Evolutionary conservation across 2,797 vertebrate species (phyloP).

Genomic region (Gouania willdenowi): DNA sequence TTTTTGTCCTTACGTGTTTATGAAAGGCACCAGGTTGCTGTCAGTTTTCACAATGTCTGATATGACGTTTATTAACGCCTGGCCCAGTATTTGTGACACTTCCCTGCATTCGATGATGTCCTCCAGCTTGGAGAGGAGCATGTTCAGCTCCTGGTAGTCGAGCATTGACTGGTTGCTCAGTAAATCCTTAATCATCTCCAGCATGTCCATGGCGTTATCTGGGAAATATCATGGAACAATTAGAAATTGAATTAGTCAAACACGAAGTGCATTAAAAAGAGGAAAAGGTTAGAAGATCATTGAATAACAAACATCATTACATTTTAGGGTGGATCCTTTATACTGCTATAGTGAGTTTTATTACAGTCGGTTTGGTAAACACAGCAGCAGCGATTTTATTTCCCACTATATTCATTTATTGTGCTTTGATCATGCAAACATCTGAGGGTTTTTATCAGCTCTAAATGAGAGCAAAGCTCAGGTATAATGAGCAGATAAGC

Average conservation of each 20-base stretch:
- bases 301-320: no score
- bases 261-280: no score
- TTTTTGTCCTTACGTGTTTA: conserved; percentile 74
- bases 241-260: neutral
- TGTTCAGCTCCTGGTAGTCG: conserved; percentile 64
- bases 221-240: neutral
- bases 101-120: conserved; percentile 62
- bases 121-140: conserved; percentile 76
- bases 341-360: no score
- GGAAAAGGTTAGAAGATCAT: no score
- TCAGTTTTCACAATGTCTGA: conserved; percentile 72
- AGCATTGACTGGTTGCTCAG: conserved; percentile 57
- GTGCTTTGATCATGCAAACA: neutral
- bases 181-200: conserved; percentile 76
- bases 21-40: conserved; percentile 67
- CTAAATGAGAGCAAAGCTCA: neutral
- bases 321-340: no score
- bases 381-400: no score
- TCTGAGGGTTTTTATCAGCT: neutral
- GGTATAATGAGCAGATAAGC: no score
- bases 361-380: no score
- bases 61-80: conserved; percentile 73
- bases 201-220: conserved; percentile 81
- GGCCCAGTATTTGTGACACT: conserved; percentile 68
- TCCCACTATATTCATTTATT: neutral